phyloP scores from a whole-genome alignment of 2,888 invertebrate species.

The Epicampocera succincta region DNA sequence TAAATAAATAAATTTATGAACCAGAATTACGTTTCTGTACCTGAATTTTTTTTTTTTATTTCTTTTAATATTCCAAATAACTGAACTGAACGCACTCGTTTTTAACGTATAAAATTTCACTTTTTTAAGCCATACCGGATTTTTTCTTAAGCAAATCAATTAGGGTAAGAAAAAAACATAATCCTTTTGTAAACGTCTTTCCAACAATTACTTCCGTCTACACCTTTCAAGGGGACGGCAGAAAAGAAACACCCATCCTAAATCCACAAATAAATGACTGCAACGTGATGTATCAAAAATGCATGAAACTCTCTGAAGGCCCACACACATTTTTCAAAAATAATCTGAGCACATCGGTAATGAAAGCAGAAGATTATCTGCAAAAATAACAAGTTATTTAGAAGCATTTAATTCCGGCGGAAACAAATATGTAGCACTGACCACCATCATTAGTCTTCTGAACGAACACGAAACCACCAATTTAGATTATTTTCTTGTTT shows the following conservation, averaged over 20 bases:
- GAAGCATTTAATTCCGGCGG: slow-evolving; percentile 67
- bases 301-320: not conserved
- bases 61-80: too few species aligned
- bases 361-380: slow-evolving; percentile 57
- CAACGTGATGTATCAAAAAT: slow-evolving; percentile 62
- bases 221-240: slow-evolving; percentile 27
- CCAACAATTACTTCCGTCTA: slow-evolving; percentile 64
- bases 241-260: slow-evolving; percentile 9
- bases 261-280: slow-evolving; percentile 46
- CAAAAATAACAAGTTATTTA: slow-evolving; percentile 60
- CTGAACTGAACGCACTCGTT: too few species aligned
- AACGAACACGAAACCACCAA: slow-evolving; percentile 27
- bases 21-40: too few species aligned
- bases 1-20: too few species aligned
- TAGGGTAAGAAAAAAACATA: not conserved
- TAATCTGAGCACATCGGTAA: slow-evolving; percentile 54
- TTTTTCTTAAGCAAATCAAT: not conserved
- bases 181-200: slow-evolving; percentile 63
- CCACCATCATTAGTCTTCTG: not conserved
- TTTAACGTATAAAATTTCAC: not conserved
- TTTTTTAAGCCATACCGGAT: not conserved
- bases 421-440: slow-evolving; percentile 64
- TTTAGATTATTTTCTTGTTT: not conserved
- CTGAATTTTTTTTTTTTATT: too few species aligned
- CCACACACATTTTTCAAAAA: slow-evolving; percentile 42